A percentile compares a stretch with the other conserved stretches of the same genome.
phyloP scores from a whole-genome alignment of 2,888 invertebrate species.

The Epirrhoe alternata region DNA sequence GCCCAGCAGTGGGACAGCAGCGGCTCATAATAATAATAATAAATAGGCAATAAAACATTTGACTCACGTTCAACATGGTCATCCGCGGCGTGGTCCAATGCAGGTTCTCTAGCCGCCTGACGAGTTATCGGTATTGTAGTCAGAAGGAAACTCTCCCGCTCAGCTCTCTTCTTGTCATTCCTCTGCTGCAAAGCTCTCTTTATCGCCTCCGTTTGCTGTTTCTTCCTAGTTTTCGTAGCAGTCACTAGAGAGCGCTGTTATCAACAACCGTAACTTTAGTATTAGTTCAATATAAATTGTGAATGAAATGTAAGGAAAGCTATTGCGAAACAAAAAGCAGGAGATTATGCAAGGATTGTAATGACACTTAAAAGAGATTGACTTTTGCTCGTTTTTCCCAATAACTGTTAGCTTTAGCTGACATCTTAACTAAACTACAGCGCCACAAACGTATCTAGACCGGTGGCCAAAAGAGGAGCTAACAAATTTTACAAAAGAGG shows the following conservation, averaged over 20 bases:
- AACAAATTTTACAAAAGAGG: no score
- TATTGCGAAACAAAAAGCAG: slow-evolving; percentile 23
- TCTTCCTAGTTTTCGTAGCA: slow-evolving; percentile 98
- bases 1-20: no score
- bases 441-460: no score
- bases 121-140: slow-evolving; percentile 97
- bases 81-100: slow-evolving; percentile 93
- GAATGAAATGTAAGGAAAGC: slow-evolving; percentile 26
- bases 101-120: slow-evolving; percentile 98
- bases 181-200: slow-evolving; percentile 97
- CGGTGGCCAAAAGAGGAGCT: no score
- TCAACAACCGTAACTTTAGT: slow-evolving; percentile 16
- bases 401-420: slow-evolving; percentile 20
- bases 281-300: slow-evolving; percentile 10
- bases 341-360: slow-evolving; percentile 30
- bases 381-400: slow-evolving; percentile 31
- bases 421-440: slow-evolving; percentile 3
- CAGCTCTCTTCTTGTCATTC: slow-evolving; percentile 97
- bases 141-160: slow-evolving; percentile 97
- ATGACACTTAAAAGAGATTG: slow-evolving; percentile 33
- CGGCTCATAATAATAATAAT: no score
- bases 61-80: slow-evolving; percentile 92
- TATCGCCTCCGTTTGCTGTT: slow-evolving; percentile 99
- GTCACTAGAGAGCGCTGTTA: slow-evolving; percentile 95
- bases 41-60: slow-evolving; percentile 2